Conservation (phyloP, 2,888 invertebrate genomes). For the Drosophila fulvimacula region DNA sequence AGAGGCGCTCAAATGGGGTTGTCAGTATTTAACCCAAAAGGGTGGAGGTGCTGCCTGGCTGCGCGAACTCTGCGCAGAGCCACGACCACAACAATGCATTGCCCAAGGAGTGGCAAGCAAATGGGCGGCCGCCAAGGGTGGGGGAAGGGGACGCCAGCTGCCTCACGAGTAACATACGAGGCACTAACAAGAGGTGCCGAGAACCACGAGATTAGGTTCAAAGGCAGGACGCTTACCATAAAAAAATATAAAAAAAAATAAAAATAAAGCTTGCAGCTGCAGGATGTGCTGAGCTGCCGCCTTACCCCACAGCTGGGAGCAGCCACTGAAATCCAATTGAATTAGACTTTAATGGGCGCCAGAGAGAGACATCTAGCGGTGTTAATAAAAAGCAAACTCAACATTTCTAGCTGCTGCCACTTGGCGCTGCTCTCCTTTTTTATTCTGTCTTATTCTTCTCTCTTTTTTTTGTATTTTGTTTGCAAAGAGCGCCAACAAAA, state of each 20-base stretch:
- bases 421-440: slow-evolving; percentile 27
- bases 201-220: slow-evolving; percentile 82
- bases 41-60: slow-evolving; percentile 83
- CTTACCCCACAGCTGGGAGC: slow-evolving; percentile 25
- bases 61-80: slow-evolving; percentile 81
- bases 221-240: slow-evolving; percentile 54
- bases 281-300: slow-evolving; percentile 43
- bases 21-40: slow-evolving; percentile 84
- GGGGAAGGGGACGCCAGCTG: slow-evolving; percentile 1
- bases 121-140: neutral
- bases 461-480: slow-evolving; percentile 26
- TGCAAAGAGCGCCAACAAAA: slow-evolving; percentile 44
- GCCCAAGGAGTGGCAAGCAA: slow-evolving; percentile 7
- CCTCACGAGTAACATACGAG: slow-evolving; percentile 67
- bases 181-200: slow-evolving; percentile 78
- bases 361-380: slow-evolving; percentile 79
- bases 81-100: slow-evolving; percentile 55
- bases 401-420: slow-evolving; percentile 52
- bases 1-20: slow-evolving; percentile 84
- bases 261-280: neutral
- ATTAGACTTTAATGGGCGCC: slow-evolving; percentile 73
- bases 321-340: slow-evolving; percentile 69
- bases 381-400: slow-evolving; percentile 72
- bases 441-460: slow-evolving; percentile 2
- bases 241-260: slow-evolving; percentile 22